These are phyloP conservation scores for Poecilia picta DNA, from an alignment of 2,797 vertebrate species.

Conservation along the genomic window DNA sequence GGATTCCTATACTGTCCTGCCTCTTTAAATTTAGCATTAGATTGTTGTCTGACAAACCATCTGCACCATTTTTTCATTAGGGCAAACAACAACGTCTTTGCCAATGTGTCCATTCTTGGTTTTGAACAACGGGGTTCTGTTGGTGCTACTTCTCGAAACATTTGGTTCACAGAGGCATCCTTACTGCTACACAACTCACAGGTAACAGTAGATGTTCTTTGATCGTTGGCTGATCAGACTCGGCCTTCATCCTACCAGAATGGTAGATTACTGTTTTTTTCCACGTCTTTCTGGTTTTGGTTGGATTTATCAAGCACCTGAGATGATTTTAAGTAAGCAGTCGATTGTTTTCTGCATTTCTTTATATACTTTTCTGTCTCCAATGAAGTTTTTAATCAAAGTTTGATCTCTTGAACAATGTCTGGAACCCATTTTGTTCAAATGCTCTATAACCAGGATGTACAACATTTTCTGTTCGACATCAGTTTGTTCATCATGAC, in stretches of 20 bases:
- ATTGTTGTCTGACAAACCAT: neutral
- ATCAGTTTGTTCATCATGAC: neutral
- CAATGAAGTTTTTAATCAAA: neutral
- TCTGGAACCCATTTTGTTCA: neutral
- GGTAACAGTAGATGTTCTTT: neutral
- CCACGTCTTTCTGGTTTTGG: neutral
- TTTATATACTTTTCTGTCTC: neutral
- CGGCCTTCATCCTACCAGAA: neutral
- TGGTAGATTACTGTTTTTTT: neutral
- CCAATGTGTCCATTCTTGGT: neutral
- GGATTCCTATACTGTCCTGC: too few relatives aligned
- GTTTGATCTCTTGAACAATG: neutral
- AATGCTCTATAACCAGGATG: neutral
- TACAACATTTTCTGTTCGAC: neutral
- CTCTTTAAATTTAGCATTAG: too few relatives aligned
- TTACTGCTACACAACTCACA: neutral
- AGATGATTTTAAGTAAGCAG: neutral
- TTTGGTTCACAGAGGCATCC: neutral
- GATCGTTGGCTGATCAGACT: neutral
- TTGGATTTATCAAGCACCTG: neutral
- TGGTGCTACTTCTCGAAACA: neutral
- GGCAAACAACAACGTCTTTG: too few relatives aligned
- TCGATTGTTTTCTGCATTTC: neutral
- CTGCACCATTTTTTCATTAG: neutral
- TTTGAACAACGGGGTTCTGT: neutral